These are phyloP conservation scores for Takifugu flavidus DNA, from an alignment of 2,113 vertebrate genomes.

Conservation along the genomic window DNA sequence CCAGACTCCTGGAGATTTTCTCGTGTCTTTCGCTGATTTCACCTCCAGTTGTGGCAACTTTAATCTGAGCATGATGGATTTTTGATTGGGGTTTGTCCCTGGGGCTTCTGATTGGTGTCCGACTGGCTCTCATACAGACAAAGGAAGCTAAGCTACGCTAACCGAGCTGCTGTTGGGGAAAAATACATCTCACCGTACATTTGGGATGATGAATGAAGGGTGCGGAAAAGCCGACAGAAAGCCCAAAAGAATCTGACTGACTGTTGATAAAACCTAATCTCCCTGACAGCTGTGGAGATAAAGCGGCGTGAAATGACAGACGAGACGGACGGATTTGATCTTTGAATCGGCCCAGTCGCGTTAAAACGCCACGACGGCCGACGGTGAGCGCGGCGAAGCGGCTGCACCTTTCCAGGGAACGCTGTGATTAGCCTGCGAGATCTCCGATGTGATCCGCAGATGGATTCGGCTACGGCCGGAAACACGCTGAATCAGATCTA, in stretches of 20 bases:
- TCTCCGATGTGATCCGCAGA: not conserved
- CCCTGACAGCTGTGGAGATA: not conserved
- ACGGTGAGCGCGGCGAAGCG: not conserved
- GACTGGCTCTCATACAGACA: too few relatives aligned
- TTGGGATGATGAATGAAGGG: too few relatives aligned
- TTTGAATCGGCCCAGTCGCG: not conserved
- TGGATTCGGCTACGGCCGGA: not conserved
- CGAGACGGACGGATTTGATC: not conserved
- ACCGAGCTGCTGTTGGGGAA: too few relatives aligned
- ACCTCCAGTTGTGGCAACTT: conserved; percentile 30
- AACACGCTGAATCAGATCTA: too few relatives aligned
- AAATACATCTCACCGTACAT: too few relatives aligned
- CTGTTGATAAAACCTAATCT: not conserved
- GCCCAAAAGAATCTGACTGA: not conserved
- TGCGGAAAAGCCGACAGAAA: too few relatives aligned
- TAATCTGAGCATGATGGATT: conserved; percentile 24
- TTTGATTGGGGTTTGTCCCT: conserved; percentile 5
- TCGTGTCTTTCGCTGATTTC: conserved; percentile 31
- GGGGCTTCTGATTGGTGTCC: not conserved
- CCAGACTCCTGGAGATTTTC: not conserved
- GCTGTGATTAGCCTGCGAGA: not conserved
- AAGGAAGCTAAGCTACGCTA: too few relatives aligned
- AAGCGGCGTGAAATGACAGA: not conserved
- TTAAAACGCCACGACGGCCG: not conserved
- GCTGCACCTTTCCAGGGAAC: not conserved